These are phyloP conservation scores for Acrocephalus kingi DNA, from an alignment of 2,113 vertebrate species.

Conservation along the genomic window DNA sequence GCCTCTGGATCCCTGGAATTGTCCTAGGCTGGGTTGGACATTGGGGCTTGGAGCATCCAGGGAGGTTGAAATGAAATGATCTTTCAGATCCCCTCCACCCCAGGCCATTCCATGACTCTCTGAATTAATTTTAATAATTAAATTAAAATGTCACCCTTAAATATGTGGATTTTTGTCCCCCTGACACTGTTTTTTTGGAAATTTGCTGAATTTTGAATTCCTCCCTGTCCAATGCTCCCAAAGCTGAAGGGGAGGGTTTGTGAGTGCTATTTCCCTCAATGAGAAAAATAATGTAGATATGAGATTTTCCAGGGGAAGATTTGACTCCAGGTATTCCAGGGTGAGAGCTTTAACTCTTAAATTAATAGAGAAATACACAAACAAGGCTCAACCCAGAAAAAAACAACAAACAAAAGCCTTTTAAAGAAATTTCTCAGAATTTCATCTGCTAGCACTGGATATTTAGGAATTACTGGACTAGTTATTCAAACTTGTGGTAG, in stretches of 20 bases:
- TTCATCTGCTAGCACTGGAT: background rate
- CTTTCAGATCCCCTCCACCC: background rate
- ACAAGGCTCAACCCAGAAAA: rapidly evolving
- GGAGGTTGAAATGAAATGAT: background rate
- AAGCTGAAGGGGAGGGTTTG: background rate
- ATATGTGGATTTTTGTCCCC: background rate
- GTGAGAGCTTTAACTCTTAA: background rate
- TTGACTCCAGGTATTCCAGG: background rate
- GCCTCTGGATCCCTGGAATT: background rate
- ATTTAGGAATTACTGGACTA: background rate
- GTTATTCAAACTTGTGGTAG: background rate
- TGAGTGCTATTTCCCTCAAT: background rate
- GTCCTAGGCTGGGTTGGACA: rapidly evolving
- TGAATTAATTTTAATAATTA: background rate
- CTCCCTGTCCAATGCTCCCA: background rate
- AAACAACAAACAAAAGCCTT: background rate
- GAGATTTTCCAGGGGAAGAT: background rate
- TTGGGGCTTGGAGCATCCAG: background rate
- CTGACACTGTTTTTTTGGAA: background rate
- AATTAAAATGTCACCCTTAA: background rate
- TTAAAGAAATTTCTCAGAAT: background rate
- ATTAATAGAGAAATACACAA: background rate
- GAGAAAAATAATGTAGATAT: background rate
- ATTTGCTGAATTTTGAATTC: background rate
- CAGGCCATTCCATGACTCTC: background rate